A percentile compares a stretch with the other conserved stretches of the same genome.
phyloP scores from a whole-genome alignment of 2,113 vertebrate species.

The Panthera uncia region DNA sequence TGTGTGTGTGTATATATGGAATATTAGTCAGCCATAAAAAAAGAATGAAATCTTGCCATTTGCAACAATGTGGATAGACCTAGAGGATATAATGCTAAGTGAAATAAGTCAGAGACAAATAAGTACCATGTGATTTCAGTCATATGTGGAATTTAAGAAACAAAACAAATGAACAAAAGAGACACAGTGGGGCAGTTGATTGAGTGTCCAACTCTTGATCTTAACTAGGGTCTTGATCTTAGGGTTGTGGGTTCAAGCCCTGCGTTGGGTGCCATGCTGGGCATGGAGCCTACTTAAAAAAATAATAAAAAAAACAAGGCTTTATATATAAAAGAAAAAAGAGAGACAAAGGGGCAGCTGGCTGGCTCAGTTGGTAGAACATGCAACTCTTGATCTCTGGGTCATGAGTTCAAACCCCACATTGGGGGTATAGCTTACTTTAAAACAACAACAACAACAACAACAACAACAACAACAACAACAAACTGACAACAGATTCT shows the following conservation, averaged over 20 bases:
- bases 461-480: neutral
- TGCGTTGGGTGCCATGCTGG: accelerated
- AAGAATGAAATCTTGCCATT: neutral
- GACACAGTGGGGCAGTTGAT: neutral
- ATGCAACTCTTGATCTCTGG: too few relatives aligned
- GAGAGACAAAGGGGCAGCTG: too few relatives aligned
- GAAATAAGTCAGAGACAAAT: neutral
- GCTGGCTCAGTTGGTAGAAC: too few relatives aligned
- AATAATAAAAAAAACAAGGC: too few relatives aligned
- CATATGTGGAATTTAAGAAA: neutral
- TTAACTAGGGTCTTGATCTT: neutral
- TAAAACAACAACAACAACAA: neutral
- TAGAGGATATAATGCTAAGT: neutral
- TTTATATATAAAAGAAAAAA: too few relatives aligned
- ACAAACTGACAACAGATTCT: neutral
- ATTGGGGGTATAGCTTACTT: too few relatives aligned
- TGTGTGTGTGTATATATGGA: neutral
- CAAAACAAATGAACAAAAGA: neutral
- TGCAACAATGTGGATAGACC: neutral
- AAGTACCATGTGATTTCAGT: neutral
- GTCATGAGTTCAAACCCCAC: too few relatives aligned
- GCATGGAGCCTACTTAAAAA: neutral
- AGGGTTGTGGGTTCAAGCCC: neutral
- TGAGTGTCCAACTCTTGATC: neutral
- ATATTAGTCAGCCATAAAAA: neutral